Conservation (phyloP, 2,797 vertebrate genomes). For the Erethizon dorsatum region DNA sequence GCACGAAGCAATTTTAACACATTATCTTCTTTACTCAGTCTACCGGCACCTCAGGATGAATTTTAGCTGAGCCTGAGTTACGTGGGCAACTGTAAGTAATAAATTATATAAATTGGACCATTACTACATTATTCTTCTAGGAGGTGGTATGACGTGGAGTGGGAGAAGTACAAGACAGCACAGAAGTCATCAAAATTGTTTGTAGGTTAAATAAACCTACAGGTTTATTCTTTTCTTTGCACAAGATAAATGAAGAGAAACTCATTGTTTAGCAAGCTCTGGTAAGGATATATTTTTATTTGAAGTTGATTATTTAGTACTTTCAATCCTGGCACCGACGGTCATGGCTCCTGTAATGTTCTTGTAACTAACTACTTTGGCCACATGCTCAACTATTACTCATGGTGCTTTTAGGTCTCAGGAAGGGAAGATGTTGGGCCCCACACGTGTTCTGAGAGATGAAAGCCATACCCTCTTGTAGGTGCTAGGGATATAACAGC, state of each 20-base stretch:
- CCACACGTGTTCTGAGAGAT: not conserved
- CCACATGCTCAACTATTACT: not conserved
- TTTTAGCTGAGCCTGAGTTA: not conserved
- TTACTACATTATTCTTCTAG: constrained; percentile 19
- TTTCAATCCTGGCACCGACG: not conserved
- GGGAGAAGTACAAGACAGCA: not conserved
- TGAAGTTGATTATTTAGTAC: not conserved
- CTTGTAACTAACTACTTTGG: not conserved
- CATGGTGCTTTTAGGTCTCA: not conserved
- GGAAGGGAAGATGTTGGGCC: not conserved
- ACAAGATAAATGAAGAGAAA: not conserved
- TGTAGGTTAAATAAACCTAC: constrained; percentile 40
- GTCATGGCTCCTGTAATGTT: not conserved
- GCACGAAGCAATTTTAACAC: constrained; percentile 60
- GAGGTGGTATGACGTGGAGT: not conserved
- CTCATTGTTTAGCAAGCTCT: not conserved
- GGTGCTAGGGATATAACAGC: not conserved
- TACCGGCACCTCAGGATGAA: constrained; percentile 37
- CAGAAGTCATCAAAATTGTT: constrained; percentile 2
- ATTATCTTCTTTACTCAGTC: constrained; percentile 18
- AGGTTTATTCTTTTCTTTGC: not conserved
- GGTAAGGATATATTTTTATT: not conserved
- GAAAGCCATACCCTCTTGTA: not conserved
- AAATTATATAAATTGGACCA: constrained; percentile 21
- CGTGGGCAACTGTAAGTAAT: constrained; percentile 41